Evolutionary conservation across 2,113 vertebrate species (phyloP), one percentile per base, ranked within the genome.

Genomic region (Ivindomyrus marchei): DNA sequence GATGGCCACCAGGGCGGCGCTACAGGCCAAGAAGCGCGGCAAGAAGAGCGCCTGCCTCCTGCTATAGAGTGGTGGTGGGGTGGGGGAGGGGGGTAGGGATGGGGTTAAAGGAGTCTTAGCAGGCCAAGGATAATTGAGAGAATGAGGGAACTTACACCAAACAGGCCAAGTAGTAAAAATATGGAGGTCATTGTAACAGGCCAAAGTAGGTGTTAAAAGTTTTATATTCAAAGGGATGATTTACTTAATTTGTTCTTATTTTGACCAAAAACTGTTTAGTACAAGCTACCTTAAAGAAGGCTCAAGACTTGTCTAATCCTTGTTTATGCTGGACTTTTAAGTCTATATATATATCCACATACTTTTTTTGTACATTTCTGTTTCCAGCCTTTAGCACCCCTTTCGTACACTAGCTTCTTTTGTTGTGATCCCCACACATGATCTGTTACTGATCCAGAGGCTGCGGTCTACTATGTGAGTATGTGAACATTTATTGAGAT

Each of bases 1-100:
- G 91, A 95, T 95, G 95, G 95, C 95, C 92, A 95, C 95, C 88
- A 91, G 94, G 87, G 95, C 95, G 87, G 96, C 96, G 46, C 93
- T 97, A 91, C 94, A 96, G 92, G 94, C 94, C 90, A 96, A 93
- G 92, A 96, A 95, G 91, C 95, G 94, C 52, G 84, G 91, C 88
- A 96, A 94, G 92, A 96, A 95, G 91, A 74, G 31, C 17, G 83
- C 3, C 90, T 96, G 96, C 86, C 88, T 92, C 87, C 93, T 96
- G 89, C 93, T 96, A 94, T 96, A 96, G 93, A 91, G 91, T 89
- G 58, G 58, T 88, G 88, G 56, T 90, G 88, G 19, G 89, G 84
- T 45, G 77, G 49, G 84, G 89, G 39, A 83, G 42, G 36, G 89
- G 50, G 89, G 86, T 83, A 91, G 36, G 92, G 89, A 92, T 24